Evolutionary conservation across 2,888 invertebrate species (phyloP), one percentile per base, ranked within the genome.

Genomic region (Phasia obesa): DNA sequence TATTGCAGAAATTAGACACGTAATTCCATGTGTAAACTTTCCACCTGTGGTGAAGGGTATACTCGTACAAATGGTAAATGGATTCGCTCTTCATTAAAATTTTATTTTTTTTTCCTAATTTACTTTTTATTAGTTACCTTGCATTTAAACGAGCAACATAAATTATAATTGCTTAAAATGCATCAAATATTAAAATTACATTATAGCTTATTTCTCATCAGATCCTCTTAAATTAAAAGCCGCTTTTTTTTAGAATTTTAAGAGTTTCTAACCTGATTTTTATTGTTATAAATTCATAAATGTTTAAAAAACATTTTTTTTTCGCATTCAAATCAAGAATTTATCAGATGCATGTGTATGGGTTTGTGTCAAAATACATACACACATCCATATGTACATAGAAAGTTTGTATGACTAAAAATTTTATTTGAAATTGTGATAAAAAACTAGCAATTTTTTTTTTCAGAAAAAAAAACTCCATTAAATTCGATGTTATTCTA

Each of bases 401-500:
- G n/a, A 42, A 42, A 42, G 38, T 13, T 13, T 1, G 44, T 47
- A 17, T 47, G 6, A 47, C 44, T 17, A 55, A 31, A 38, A 70
- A 70, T 23, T 59, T 76, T 59, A 62, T 62, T 62, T 73, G 42
- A 53, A 60, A 62, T 42, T 62, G 25, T 35, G 31, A 31, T 60
- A 62, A 59, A 47, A 49, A 49, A 4, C n/a, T 21, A 19, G n/a
- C 13, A 59, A 55, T 2, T 57, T 57, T 31, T 31, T 57, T n/a
- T 11, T 2, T 27, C 6, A 23, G 0, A 15, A 21, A 7, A 70
- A 57, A 23, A 57, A 42, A 44, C 21, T 70, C 62, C 27, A 27
- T n/a, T 42, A 21, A 64, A 64, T 44, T 60, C 59, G n/a, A 15
- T 67, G 65, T 73, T 73, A 44, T 73, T 47, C 17, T n/a, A 55